Conservation (phyloP, 1,140 invertebrate genomes). For the Leucophenga varia region DNA sequence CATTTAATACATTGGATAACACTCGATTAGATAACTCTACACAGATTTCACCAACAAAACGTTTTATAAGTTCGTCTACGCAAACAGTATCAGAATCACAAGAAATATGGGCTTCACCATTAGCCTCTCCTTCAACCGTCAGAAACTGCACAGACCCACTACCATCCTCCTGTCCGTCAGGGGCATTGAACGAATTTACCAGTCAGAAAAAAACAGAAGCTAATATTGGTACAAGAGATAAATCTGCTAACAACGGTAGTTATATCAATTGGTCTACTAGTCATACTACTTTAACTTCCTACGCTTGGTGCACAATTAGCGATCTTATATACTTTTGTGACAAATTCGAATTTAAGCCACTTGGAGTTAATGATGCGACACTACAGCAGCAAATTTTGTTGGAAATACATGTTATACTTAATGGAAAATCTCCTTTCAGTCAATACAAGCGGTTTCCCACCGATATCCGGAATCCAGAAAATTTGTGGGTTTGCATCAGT, state of each 20-base stretch:
- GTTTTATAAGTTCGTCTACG: too few relatives aligned
- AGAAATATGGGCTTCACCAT: conserved; percentile 3
- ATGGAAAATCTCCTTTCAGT: conserved; percentile 38
- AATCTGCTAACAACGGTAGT: conserved; percentile 11
- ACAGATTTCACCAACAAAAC: too few relatives aligned
- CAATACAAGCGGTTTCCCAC: conserved; percentile 43
- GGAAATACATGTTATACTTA: conserved; percentile 36
- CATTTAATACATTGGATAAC: conserved; percentile 41
- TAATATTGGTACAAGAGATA: too few relatives aligned
- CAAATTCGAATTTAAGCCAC: conserved; percentile 47
- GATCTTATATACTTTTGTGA: conserved; percentile 51
- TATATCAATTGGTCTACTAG: conserved; percentile 42
- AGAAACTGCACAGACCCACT: conserved; percentile 1
- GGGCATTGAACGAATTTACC: too few relatives aligned
- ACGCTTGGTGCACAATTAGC: conserved; percentile 46
- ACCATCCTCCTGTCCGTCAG: neutral
- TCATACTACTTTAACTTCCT: conserved; percentile 32
- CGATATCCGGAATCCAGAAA: conserved; percentile 50
- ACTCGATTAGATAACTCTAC: conserved; percentile 19
- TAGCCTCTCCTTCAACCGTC: conserved; percentile 16
- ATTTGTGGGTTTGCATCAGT: conserved; percentile 49
- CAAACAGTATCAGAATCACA: neutral
- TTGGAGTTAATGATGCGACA: conserved; percentile 33
- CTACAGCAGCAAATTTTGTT: conserved; percentile 42
- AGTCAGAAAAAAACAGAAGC: too few relatives aligned